Evolutionary conservation across 2,888 invertebrate genomes (phyloP), one percentile per base, ranked within the genome.

Genomic region (Drosophila crucigera): DNA sequence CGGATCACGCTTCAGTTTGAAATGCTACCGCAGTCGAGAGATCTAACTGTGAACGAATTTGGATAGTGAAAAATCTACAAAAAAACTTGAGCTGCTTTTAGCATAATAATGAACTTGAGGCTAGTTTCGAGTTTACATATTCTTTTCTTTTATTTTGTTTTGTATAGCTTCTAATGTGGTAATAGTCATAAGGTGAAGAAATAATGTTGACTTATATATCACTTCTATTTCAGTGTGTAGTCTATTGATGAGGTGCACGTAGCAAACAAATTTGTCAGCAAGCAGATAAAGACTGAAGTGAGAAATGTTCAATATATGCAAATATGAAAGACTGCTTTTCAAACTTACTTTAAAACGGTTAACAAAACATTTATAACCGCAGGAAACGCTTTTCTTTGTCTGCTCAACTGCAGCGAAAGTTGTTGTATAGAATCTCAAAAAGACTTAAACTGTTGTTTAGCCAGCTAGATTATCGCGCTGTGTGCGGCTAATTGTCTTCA

Each of bases 401-500:
- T 39, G 30, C 41, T 10, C 33, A 60, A 67, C 54, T 54, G 66
- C 68, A 77, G 78, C 81, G 77, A 81, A 80, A 80, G 78, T 77
- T 70, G 61, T 37, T 25, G 19, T 63, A 63, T 52, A 73, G 49
- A 69, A 43, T 61, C 41, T 25, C 74, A n/a, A 56, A 50, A 59
- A 60, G 72, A 80, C 31, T 71, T 63, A 43, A 62, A 63, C 58
- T 68, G 22, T 68, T 75, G 71, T 64, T 78, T 63, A 56, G 68
- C 61, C 63, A 75, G 67, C 63, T 47, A 52, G 78, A 79, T 79
- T 79, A 79, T 78, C 75, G 62, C 53, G 16, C 47, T 25, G 47
- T 25, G 58, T n/a, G 49, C 49, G 73, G 72, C 83, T 88, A 87
- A 87, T 89, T 87, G 85, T 78, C 83, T 80, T 83, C 85, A 89